A percentile compares a stretch with the other conserved stretches of the same genome.
phyloP scores from a whole-genome alignment of 2,113 vertebrate species.

The Saimiri boliviensis region DNA sequence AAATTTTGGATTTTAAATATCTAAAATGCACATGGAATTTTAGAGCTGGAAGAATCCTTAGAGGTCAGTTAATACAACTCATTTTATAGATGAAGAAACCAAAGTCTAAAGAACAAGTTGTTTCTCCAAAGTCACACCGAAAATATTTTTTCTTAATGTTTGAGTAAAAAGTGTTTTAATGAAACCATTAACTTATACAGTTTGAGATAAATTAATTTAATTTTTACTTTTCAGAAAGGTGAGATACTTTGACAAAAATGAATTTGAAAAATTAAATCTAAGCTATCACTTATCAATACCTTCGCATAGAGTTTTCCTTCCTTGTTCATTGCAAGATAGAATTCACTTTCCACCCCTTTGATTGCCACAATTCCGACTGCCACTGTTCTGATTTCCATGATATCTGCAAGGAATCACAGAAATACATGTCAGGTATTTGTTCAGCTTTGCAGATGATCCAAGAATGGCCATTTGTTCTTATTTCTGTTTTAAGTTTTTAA shows the following conservation, averaged over 20 bases:
- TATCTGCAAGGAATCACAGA: conserved; percentile 89
- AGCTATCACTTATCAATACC: conserved; percentile 84
- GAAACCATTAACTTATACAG: neutral
- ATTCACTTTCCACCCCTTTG: conserved; percentile 98
- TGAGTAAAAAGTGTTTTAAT: neutral
- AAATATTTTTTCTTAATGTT: neutral
- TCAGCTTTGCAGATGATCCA: conserved; percentile 56
- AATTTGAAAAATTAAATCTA: neutral
- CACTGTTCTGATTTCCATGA: conserved; percentile 98
- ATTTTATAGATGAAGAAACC: conserved; percentile 34
- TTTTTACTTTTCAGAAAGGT: conserved; percentile 46
- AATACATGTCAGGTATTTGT: conserved; percentile 41
- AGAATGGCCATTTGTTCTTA: conserved; percentile 72
- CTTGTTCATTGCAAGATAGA: conserved; percentile 96
- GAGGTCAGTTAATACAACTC: neutral
- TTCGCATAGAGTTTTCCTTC: conserved; percentile 96
- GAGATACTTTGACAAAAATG: neutral
- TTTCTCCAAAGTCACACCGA: neutral
- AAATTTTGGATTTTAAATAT: conserved; percentile 33
- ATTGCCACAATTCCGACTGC: conserved; percentile 97
- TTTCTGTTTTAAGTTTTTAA: conserved; percentile 80
- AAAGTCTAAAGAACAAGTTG: neutral
- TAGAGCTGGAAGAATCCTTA: neutral
- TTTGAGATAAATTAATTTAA: neutral
- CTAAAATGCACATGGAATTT: conserved; percentile 41